Evolutionary conservation across 2,113 vertebrate genomes (phyloP).

Genomic region (Myanophis thanlyinensis): DNA sequence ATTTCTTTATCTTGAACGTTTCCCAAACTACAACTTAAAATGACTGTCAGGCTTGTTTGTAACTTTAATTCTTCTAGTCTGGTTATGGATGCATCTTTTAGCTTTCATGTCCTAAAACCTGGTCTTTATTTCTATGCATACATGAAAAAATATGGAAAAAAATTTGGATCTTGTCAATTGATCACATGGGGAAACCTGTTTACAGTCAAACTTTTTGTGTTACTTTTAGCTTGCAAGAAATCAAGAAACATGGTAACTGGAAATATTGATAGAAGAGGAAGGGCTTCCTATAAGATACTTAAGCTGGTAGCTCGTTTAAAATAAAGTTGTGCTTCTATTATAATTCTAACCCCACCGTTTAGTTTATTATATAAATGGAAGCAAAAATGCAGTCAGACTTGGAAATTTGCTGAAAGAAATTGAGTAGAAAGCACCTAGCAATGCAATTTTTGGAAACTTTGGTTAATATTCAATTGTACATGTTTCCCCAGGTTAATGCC

Average conservation of each 20-base stretch:
- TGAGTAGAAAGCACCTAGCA: background rate
- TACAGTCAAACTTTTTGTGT: background rate
- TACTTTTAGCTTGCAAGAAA: background rate
- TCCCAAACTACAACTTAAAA: background rate
- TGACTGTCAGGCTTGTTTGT: background rate
- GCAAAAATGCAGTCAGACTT: background rate
- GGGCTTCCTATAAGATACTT: too few species aligned
- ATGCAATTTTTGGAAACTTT: too few species aligned
- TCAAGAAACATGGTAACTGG: background rate
- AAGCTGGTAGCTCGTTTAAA: background rate
- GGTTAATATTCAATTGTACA: background rate
- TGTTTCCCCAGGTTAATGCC: background rate
- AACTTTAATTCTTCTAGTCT: background rate
- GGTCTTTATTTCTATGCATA: background rate
- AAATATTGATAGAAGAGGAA: background rate
- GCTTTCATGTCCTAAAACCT: background rate
- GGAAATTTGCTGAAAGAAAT: background rate
- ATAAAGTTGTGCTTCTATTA: background rate
- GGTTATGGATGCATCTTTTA: background rate
- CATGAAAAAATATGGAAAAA: background rate
- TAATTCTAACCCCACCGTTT: background rate
- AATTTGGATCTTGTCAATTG: background rate
- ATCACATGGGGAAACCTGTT: background rate
- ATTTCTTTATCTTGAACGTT: background rate
- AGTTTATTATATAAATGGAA: background rate